phyloP scores from a whole-genome alignment of 2,888 invertebrate genomes.

The Conus canariensis region DNA sequence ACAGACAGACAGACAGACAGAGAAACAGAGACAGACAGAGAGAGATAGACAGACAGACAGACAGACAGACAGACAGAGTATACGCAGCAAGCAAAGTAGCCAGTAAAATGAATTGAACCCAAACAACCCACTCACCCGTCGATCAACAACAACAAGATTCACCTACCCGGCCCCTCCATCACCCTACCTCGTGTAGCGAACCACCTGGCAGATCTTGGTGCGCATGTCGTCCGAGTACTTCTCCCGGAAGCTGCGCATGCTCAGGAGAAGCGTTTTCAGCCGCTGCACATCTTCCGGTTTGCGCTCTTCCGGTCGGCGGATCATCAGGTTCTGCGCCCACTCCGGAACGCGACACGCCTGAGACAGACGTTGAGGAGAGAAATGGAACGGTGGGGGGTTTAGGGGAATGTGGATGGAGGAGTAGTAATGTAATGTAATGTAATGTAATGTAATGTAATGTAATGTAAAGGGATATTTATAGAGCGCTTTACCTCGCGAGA shows the following conservation, averaged over 20 bases:
- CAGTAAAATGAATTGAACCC: too few relatives aligned
- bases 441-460: too few relatives aligned
- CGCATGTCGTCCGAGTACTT: constrained; percentile 56
- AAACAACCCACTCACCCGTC: too few relatives aligned
- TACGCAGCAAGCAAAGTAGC: not conserved
- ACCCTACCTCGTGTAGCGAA: constrained; percentile 54
- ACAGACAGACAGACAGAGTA: not conserved
- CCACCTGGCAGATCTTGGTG: constrained; percentile 54
- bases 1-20: too few relatives aligned
- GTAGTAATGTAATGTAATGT: not conserved
- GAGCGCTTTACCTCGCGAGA: too few relatives aligned
- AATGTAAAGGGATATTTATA: too few relatives aligned
- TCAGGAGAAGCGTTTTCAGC: constrained; percentile 54
- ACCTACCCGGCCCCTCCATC: not conserved
- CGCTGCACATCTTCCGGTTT: constrained; percentile 52
- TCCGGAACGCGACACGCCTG: constrained; percentile 53
- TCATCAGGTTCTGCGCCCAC: constrained; percentile 55
- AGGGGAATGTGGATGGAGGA: not conserved
- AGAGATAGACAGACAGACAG: not conserved
- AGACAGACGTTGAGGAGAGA: not conserved
- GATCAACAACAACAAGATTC: too few relatives aligned
- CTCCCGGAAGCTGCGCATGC: constrained; percentile 58
- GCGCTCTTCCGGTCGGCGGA: constrained; percentile 49
- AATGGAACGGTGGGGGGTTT: not conserved
- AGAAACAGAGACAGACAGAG: not conserved